Conservation (phyloP, 2,888 invertebrate genomes). For the Polia nebulosa region DNA sequence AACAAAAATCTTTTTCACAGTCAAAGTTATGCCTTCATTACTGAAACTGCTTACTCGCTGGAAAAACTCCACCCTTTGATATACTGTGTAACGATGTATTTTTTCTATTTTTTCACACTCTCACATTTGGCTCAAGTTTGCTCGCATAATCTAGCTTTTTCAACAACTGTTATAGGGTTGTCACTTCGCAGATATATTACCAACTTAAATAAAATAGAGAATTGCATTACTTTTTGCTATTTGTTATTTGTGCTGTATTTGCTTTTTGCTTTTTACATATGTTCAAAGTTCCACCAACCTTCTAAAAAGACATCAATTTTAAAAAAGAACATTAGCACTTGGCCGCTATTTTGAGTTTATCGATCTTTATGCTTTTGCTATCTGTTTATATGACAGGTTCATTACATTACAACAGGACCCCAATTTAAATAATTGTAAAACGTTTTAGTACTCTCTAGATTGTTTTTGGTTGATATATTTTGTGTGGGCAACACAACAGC, state of each 20-base stretch:
- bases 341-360: neutral
- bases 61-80: slow-evolving; percentile 40
- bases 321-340: neutral
- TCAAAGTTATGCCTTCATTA: slow-evolving; percentile 24
- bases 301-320: neutral
- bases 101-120: slow-evolving; percentile 48
- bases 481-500: no score
- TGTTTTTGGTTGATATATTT: no score
- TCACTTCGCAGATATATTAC: neutral
- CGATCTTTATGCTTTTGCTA: neutral
- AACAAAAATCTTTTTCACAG: slow-evolving; percentile 12
- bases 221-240: neutral
- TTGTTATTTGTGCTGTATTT: no score
- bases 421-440: neutral
- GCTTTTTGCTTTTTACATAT: neutral
- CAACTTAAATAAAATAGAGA: neutral
- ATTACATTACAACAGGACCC: neutral
- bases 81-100: slow-evolving; percentile 14
- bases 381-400: neutral
- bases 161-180: slow-evolving; percentile 56
- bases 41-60: slow-evolving; percentile 21
- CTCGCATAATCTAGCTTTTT: slow-evolving; percentile 56
- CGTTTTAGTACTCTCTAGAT: neutral
- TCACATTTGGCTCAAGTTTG: slow-evolving; percentile 55
- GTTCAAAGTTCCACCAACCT: neutral